Evolutionary conservation across 2,888 invertebrate species (phyloP).

Genomic region (Tribolium freemani): DNA sequence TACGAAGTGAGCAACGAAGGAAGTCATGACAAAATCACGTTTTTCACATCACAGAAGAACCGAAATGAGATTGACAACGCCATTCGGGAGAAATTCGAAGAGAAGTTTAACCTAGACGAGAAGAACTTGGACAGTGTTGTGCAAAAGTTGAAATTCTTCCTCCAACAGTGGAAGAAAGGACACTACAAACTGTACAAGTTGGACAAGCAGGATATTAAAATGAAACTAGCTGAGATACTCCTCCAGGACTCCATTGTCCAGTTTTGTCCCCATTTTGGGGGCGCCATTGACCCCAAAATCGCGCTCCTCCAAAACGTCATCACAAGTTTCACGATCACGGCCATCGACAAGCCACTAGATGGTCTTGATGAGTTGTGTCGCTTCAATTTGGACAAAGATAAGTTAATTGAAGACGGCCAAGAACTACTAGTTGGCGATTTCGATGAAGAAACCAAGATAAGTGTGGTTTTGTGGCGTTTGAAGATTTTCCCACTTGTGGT

Average conservation of each 20-base stretch:
- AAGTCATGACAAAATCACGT: neutral
- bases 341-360: neutral
- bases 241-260: constrained; percentile 7
- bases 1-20: constrained; percentile 9
- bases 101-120: neutral
- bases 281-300: neutral
- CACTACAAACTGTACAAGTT: neutral
- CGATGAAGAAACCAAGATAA: neutral
- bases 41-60: constrained; percentile 19
- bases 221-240: constrained; percentile 23
- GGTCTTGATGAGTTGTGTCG: neutral
- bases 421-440: neutral
- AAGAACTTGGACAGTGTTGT: neutral
- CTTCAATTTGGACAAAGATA: neutral
- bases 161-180: constrained; percentile 21
- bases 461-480: constrained; percentile 8
- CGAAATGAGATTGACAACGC: constrained; percentile 4
- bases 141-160: constrained; percentile 6
- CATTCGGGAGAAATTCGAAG: neutral
- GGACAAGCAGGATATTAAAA: constrained; percentile 27
- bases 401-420: neutral
- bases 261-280: neutral
- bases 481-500: constrained; percentile 12
- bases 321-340: neutral
- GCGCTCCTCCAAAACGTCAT: neutral